phyloP scores from a whole-genome alignment of 2,113 vertebrate genomes.

The Tetraodon nigroviridis region DNA sequence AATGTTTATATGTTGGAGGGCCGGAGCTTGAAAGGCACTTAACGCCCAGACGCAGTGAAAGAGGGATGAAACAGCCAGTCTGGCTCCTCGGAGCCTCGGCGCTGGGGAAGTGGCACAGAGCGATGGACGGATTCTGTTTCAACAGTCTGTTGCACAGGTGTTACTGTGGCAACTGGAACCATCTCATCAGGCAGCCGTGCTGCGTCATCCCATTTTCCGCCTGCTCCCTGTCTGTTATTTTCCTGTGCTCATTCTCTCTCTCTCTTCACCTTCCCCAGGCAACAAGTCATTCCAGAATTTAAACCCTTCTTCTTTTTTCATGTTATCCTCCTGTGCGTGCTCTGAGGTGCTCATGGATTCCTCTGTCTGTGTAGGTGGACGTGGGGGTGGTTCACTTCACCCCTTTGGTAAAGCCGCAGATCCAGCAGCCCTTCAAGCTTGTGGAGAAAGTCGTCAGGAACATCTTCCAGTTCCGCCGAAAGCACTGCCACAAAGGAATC shows the following conservation, averaged over 20 bases:
- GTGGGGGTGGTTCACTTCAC: conserved; percentile 91
- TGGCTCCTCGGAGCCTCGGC: background rate
- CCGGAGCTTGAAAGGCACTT: too few relatives aligned
- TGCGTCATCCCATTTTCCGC: conserved; percentile 65
- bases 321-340: conserved; percentile 3
- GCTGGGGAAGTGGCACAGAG: conserved; percentile 36
- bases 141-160: conserved; percentile 71
- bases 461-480: conserved; percentile 89
- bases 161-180: conserved; percentile 79
- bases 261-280: too few relatives aligned
- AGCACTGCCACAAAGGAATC: conserved; percentile 84
- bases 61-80: too few relatives aligned
- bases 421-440: conserved; percentile 87
- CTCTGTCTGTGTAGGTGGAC: conserved; percentile 79
- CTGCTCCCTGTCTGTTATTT: conserved; percentile 29
- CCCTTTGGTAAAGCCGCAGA: conserved; percentile 82
- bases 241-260: background rate
- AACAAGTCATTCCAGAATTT: too few relatives aligned
- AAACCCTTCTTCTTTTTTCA: too few relatives aligned
- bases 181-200: conserved; percentile 62
- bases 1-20: too few relatives aligned
- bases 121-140: conserved; percentile 48
- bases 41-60: too few relatives aligned
- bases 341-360: background rate
- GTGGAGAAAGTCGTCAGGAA: conserved; percentile 90